Base-by-base conservation (phyloP, 1,140 invertebrate genomes). In the Whitmania pigra region DNA sequence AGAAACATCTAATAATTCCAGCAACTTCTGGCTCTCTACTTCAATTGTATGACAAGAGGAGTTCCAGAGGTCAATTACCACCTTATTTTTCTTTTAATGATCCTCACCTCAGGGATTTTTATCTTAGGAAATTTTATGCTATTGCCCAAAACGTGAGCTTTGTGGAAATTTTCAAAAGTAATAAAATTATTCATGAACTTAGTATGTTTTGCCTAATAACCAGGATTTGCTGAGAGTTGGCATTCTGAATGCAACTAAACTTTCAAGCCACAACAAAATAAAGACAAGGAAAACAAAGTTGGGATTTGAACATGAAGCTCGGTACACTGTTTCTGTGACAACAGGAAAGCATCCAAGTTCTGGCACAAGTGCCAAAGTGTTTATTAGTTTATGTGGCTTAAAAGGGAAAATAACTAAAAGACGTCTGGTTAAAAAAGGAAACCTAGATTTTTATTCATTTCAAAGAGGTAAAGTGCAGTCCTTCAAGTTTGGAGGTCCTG, bases 301-400 rank as follows among this genome's bases (percentile, higher is more conserved):
- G 22, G n/a, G 53, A 49, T 54, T 60, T 3, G 71, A 76, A 22
- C 74, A 74, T 25, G 73, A 75, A 29, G 76, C 79, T 13, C 54
- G 79, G 25, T 83, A 83, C 74, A 81, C 81, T 74, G 76, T 83
- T 13, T 77, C 77, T 13, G 77, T 83, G 0, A 79, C 78, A 18
- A 83, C 82, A 11, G 81, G 78, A 27, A 77, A 80, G 68, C 75
- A 77, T 53, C 79, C 79, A 71, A 77, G 77, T 71, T 76, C 77
- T 40, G 79, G 80, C 29, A 83, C 82, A 29, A 77, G 79, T 76
- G 78, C 80, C 27, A 80, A 80, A 77, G 82, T 82, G 27, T 53
- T 20, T 31, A 36, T 22, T 9, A 43, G 36, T 57, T 66, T 82
- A 67, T 80, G 78, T 73, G 81, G 81, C 31, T 74, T 74, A 4